Evolutionary conservation across 2,113 vertebrate genomes (phyloP).

Genomic region (Rutilus rutilus): DNA sequence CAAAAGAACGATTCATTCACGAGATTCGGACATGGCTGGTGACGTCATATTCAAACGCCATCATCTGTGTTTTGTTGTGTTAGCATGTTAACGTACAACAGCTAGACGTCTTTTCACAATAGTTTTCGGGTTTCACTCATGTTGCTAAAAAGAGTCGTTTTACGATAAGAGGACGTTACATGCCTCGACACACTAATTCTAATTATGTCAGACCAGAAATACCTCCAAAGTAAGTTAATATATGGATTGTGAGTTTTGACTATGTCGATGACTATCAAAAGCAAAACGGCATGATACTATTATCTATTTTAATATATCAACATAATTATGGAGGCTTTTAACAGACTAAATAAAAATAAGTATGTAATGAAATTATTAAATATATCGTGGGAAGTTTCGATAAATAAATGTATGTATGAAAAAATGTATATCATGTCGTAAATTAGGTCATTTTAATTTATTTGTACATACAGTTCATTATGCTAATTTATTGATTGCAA

Average conservation of each 20-base stretch:
- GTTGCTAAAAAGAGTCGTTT: neutral
- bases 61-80: neutral
- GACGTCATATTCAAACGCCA: conserved; percentile 29
- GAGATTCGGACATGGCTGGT: neutral
- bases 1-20: neutral
- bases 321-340: neutral
- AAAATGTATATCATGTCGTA: neutral
- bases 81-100: neutral
- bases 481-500: neutral
- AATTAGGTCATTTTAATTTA: neutral
- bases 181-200: conserved; percentile 21
- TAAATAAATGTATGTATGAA: neutral
- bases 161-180: neutral
- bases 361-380: neutral
- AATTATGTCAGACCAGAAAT: conserved; percentile 24
- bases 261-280: neutral
- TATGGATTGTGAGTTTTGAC: neutral
- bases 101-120: neutral
- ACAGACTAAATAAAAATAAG: neutral
- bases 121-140: neutral
- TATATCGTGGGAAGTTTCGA: neutral
- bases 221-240: conserved; percentile 56
- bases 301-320: neutral
- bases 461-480: neutral
- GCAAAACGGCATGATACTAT: neutral